Base-by-base conservation (phyloP, 2,888 invertebrate species). In the Ochropacha duplaris region DNA sequence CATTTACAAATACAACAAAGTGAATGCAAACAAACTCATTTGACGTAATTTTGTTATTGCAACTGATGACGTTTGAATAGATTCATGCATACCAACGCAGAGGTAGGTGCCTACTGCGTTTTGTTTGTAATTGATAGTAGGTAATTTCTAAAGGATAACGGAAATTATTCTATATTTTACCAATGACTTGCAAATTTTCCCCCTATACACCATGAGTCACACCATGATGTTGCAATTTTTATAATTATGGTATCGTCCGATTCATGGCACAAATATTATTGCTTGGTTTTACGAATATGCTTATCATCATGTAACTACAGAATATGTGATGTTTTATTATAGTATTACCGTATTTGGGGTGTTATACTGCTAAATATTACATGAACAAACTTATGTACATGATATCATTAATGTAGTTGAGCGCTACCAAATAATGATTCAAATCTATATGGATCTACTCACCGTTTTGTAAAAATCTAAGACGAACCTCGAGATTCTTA, bases 401-500 rank as follows among this genome's bases (percentile, higher is more conserved):
- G 6, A 44, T 44, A 16, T 19, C 44, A 19, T 9, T 44, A 9
- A 14, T 44, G 44, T 44, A 44, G 4, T 34, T 1, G 14, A 39
- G 19, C 44, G n/a, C 16, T 3, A 19, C 16, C 8, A 39, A 39
- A 39, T 50, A 0, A 5, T 50, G n/a, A 8, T n/a, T 50, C 26
- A 26, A 50, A 50, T n/a, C n/a, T n/a, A n/a, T 44, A 44, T 0
- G 39, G 1, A 36, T 36, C 36, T 16, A 59, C 72, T 76, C 61
- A 97, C 98, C 95, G 82, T 98, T 98, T 93, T 99, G 99, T 62
- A 98, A 90, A 89, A 97, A 99, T 69, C 95, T 94, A 36, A 99
- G 87, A 78, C 94, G 94, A 12, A 95, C 90, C 62, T 95, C 95
- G 3, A 99, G 74, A 50, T 94, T 94, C 49, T 96, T 95, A 70